Evolutionary conservation across 1,140 invertebrate genomes (phyloP).

Genomic region (Papilio glaucus): DNA sequence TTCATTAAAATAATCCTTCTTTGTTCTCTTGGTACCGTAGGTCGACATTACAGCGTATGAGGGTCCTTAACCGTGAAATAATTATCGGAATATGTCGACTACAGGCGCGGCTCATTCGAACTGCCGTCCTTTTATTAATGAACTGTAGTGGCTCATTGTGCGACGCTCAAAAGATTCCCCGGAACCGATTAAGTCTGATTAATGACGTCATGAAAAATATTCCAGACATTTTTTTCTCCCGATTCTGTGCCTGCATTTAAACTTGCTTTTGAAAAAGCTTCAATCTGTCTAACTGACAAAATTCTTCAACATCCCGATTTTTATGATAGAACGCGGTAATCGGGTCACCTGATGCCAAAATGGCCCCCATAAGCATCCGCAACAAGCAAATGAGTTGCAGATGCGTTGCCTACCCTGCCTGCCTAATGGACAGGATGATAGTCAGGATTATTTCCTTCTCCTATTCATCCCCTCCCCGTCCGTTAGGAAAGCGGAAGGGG

Average conservation of each 20-base stretch:
- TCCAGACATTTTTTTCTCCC: background rate
- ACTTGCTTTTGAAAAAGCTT: too few species aligned
- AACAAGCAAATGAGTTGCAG: too few species aligned
- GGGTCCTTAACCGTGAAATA: slow-evolving; percentile 5
- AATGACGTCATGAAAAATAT: slow-evolving; percentile 21
- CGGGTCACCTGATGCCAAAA: too few species aligned
- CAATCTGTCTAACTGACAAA: too few species aligned
- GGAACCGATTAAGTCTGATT: slow-evolving; percentile 19
- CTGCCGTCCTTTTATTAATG: slow-evolving; percentile 10
- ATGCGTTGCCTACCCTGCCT: too few species aligned
- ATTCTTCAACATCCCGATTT: too few species aligned
- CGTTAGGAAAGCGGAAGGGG: too few species aligned
- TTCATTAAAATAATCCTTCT: background rate
- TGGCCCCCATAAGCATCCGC: too few species aligned
- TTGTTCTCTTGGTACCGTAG: background rate
- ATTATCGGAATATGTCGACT: slow-evolving; percentile 14
- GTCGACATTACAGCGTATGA: background rate
- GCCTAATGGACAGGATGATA: too few species aligned
- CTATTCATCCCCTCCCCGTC: too few species aligned
- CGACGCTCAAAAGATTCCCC: slow-evolving; percentile 16
- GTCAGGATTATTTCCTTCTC: too few species aligned
- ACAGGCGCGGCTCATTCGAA: background rate
- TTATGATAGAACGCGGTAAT: too few species aligned
- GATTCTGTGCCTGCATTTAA: background rate
- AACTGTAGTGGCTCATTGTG: slow-evolving; percentile 16